A percentile compares a stretch with the other conserved stretches of the same genome.
These are phyloP conservation scores for Pherbina coryleti DNA, from an alignment of 2,888 invertebrate species.

Conservation along the genomic window DNA sequence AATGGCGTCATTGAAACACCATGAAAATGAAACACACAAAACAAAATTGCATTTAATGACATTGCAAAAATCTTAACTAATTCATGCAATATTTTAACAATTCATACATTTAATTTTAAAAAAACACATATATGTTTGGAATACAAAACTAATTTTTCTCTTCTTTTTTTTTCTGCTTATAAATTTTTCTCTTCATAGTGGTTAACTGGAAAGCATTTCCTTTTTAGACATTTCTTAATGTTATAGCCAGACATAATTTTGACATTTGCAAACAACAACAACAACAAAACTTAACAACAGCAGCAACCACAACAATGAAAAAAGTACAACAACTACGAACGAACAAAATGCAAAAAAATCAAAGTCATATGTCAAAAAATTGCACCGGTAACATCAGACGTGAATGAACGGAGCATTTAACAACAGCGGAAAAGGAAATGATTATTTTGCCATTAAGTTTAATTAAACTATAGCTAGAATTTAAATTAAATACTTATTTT, in stretches of 20 bases:
- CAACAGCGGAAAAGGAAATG: constrained; percentile 32
- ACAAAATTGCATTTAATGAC: constrained; percentile 16
- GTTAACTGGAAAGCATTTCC: constrained; percentile 67
- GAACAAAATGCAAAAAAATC: not conserved
- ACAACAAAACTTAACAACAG: not conserved
- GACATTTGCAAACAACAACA: not conserved
- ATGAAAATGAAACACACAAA: not conserved
- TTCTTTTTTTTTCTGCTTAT: constrained; percentile 31
- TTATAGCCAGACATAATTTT: constrained; percentile 12
- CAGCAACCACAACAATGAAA: constrained; percentile 40
- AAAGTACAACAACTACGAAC: not conserved
- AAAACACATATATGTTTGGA: constrained; percentile 17
- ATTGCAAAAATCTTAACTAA: constrained; percentile 19
- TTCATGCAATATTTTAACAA: constrained; percentile 11
- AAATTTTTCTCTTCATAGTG: constrained; percentile 54
- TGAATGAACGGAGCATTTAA: constrained; percentile 39
- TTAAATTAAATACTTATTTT: constrained; percentile 48
- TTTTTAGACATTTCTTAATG: constrained; percentile 53
- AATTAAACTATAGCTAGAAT: constrained; percentile 60
- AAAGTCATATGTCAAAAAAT: not conserved
- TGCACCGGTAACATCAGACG: constrained; percentile 42
- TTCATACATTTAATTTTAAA: constrained; percentile 19
- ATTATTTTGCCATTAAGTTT: constrained; percentile 56
- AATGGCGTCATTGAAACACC: constrained; percentile 15
- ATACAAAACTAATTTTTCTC: constrained; percentile 40